These are phyloP conservation scores for Atta colombica DNA, from an alignment of 1,140 invertebrate species.

Conservation along the genomic window DNA sequence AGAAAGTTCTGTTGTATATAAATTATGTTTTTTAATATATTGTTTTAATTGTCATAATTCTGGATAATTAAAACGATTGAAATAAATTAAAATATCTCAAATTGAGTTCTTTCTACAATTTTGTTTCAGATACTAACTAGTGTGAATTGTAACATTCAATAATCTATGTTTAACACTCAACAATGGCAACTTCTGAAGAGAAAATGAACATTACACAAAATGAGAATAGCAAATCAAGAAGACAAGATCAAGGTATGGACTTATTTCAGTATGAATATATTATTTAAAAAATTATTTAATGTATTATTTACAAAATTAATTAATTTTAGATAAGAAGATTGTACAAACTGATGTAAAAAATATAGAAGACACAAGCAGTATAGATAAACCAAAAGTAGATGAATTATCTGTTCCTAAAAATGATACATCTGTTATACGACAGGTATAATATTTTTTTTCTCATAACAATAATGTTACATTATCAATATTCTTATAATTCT, in stretches of 20 bases:
- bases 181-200: conserved; percentile 27
- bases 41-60: not conserved
- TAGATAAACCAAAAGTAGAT: not conserved
- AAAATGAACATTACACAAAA: not conserved
- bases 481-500: conserved; percentile 19
- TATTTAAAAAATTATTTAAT: not conserved
- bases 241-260: not conserved
- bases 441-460: conserved; percentile 13
- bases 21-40: conserved; percentile 7
- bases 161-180: conserved; percentile 14
- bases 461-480: not conserved
- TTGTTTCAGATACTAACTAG: conserved; percentile 9
- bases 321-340: conserved; percentile 21
- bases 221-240: not conserved
- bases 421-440: not conserved
- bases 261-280: conserved; percentile 1
- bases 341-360: not conserved
- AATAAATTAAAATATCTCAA: not conserved
- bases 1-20: not conserved
- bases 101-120: conserved; percentile 13
- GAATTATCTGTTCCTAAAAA: conserved; percentile 7
- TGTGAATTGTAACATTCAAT: conserved; percentile 27
- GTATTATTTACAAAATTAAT: not conserved
- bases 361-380: not conserved
- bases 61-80: not conserved